Evolutionary conservation across 2,888 invertebrate genomes (phyloP), one percentile per base, ranked within the genome.

Genomic region (Macaria liturata): DNA sequence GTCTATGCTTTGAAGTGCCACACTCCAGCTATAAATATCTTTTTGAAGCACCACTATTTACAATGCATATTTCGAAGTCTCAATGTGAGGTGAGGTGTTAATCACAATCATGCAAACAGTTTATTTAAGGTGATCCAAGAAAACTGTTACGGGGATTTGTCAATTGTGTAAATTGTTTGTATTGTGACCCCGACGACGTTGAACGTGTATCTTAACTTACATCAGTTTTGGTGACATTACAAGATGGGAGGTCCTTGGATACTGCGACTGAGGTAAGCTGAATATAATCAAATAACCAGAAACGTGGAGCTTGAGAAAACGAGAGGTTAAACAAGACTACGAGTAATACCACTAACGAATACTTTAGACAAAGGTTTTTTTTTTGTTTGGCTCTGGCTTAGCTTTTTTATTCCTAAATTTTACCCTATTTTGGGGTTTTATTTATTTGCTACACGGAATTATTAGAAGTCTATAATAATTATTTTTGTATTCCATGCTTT

Each of bases 31-130:
- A 86, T 91, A 91, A 91, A 91, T 91, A 91, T 84, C 71, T 51
- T 76, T 76, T 75, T 78, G 75, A 73, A 71, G 76, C 46, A 39
- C 43, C 46, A 31, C 46, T 87, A 77, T 88, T 87, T 82, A 87
- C 89, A 88, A 80, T 85, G 70, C 75, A 72, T 88, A 47, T 55
- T 86, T 84, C 85, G 83, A 85, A 80, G 85, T 88, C 83, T 79
- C 88, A 87, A 86, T 88, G 87, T 76, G 78, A 78, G 73, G 65
- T 68, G 69, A 91, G 88, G 91, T 91, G 91, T 83, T 91, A 91
- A 91, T 89, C 83, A 90, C 81, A 84, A 85, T 89, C 80, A 83
- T 84, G 83, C 81, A 86, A 86, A 88, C 86, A 85, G 83, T 86
- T 85, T 89, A 86, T 87, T 88, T 86, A 79, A 86, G 85, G 81